These are phyloP conservation scores for Notiomystis cincta DNA, from an alignment of 2,113 vertebrate species.

Conservation along the genomic window DNA sequence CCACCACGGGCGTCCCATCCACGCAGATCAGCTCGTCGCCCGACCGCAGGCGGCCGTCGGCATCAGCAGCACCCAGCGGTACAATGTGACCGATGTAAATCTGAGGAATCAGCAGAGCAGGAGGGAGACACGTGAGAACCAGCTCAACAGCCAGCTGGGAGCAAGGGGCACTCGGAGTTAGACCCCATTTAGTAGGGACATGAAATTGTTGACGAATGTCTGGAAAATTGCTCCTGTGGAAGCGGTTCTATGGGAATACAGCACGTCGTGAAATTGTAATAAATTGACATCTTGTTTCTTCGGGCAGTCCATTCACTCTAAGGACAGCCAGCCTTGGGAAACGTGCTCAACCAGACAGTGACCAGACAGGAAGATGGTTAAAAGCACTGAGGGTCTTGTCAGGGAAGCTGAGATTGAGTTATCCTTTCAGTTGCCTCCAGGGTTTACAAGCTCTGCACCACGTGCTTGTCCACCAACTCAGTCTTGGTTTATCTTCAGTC, in stretches of 20 bases:
- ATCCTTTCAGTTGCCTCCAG: background rate
- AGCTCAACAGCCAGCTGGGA: background rate
- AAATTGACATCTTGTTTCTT: background rate
- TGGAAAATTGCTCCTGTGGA: background rate
- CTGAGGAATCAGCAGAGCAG: constrained; percentile 60
- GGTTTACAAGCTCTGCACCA: background rate
- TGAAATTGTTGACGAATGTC: background rate
- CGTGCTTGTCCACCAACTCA: background rate
- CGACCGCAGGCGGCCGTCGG: constrained; percentile 92
- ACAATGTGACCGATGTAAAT: constrained; percentile 99
- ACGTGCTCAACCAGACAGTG: background rate
- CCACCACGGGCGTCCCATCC: constrained; percentile 94
- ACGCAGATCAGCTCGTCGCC: constrained; percentile 96
- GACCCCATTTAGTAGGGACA: background rate
- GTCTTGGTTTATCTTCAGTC: background rate
- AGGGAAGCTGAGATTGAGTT: background rate
- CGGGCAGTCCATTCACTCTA: background rate
- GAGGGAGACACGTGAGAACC: background rate
- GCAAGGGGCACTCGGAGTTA: background rate
- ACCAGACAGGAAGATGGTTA: background rate
- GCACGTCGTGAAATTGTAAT: background rate
- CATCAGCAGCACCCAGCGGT: constrained; percentile 93
- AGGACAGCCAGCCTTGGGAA: background rate
- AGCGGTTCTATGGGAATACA: background rate
- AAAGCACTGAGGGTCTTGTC: background rate